Conservation (phyloP, 2,888 invertebrate genomes). For the Lasioglossum calceatum region DNA sequence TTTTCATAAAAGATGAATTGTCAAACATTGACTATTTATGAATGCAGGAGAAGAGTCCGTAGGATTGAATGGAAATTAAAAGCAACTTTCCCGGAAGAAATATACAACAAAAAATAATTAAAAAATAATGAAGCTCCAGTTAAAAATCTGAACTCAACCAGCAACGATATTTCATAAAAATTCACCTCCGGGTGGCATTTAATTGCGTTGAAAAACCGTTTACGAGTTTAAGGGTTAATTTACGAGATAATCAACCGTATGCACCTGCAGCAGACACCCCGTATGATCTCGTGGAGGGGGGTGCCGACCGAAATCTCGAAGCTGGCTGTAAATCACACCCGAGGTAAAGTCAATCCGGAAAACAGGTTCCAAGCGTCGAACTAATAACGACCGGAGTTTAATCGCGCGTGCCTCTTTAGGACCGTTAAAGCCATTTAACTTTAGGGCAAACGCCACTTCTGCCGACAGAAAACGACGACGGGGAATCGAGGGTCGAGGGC, state of each 20-base stretch:
- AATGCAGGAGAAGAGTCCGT: not conserved
- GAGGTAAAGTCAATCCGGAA: slow-evolving; percentile 41
- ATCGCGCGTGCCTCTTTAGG: slow-evolving; percentile 52
- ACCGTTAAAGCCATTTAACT: slow-evolving; percentile 59
- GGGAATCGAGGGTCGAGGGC: slow-evolving; percentile 21
- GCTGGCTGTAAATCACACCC: slow-evolving; percentile 39
- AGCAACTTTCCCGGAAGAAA: not conserved
- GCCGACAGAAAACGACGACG: slow-evolving; percentile 28
- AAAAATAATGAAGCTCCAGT: not conserved
- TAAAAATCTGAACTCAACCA: not conserved
- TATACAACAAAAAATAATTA: not conserved
- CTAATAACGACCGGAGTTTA: slow-evolving; percentile 60
- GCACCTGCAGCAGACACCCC: slow-evolving; percentile 1
- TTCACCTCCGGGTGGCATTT: not conserved
- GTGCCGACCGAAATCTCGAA: slow-evolving; percentile 10
- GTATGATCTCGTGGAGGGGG: not conserved
- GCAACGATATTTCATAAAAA: not conserved
- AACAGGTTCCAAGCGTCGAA: slow-evolving; percentile 38
- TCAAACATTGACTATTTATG: not conserved
- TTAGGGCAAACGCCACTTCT: slow-evolving; percentile 39
- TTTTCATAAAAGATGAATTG: too few species aligned
- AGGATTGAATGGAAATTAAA: not conserved
- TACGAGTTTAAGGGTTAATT: not conserved
- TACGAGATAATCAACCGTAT: not conserved
- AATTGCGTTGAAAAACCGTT: not conserved